Conservation (phyloP, 2,797 vertebrate species). For the Pipistrellus kuhlii region DNA sequence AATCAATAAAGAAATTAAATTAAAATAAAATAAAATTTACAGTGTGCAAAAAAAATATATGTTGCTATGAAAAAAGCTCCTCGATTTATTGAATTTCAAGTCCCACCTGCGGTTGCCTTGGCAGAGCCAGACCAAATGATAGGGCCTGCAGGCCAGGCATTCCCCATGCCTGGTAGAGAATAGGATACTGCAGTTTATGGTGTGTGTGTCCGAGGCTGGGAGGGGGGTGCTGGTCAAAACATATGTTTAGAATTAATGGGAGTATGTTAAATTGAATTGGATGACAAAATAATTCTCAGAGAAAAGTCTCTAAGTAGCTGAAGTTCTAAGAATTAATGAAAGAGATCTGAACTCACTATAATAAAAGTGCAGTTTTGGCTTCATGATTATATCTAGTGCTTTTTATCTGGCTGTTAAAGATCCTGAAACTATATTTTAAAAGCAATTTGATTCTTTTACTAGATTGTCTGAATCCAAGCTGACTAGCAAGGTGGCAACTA, state of each 20-base stretch:
- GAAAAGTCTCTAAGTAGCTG: neutral
- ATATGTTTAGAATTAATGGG: neutral
- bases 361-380: neutral
- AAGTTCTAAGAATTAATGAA: conserved; percentile 11
- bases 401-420: conserved; percentile 23
- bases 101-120: no score
- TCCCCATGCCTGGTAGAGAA: no score
- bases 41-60: no score
- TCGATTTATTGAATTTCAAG: no score
- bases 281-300: neutral
- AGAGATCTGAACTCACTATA: neutral
- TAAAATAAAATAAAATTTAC: no score
- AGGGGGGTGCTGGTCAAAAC: neutral
- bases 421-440: conserved; percentile 36
- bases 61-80: no score
- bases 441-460: conserved; percentile 16
- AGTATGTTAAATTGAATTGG: neutral
- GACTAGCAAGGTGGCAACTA: neutral
- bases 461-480: conserved; percentile 5
- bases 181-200: neutral
- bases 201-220: fast-evolving
- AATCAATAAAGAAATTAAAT: no score
- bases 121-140: no score
- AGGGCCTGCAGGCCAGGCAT: no score
- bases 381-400: neutral